Evolutionary conservation across 2,888 invertebrate genomes (phyloP).

Genomic region (Diogma glabrata): DNA sequence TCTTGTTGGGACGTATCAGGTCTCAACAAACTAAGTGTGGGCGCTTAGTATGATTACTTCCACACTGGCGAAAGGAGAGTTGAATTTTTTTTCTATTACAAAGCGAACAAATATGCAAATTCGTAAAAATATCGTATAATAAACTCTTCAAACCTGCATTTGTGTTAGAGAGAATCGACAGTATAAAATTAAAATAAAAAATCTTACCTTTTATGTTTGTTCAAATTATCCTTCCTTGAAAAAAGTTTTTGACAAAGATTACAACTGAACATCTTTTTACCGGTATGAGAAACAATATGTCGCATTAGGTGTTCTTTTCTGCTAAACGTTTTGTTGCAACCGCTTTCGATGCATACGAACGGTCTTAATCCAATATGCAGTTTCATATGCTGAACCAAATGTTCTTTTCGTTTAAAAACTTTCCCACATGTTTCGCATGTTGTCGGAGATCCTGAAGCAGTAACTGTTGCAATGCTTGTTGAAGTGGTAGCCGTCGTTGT

Average conservation of each 20-base stretch:
- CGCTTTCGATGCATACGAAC: slow-evolving; percentile 45
- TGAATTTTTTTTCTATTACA: too few relatives aligned
- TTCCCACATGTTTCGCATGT: slow-evolving; percentile 48
- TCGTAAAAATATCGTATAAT: too few relatives aligned
- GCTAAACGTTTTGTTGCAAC: slow-evolving; percentile 53
- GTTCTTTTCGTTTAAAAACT: slow-evolving; percentile 55
- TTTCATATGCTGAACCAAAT: slow-evolving; percentile 54
- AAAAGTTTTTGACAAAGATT: slow-evolving; percentile 47
- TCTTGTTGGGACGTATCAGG: too few relatives aligned
- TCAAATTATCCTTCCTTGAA: slow-evolving; percentile 36
- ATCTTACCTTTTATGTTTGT: slow-evolving; percentile 33
- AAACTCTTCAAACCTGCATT: too few relatives aligned
- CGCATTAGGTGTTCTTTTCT: slow-evolving; percentile 56
- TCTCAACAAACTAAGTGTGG: too few relatives aligned
- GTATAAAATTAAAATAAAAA: not conserved
- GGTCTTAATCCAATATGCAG: slow-evolving; percentile 54
- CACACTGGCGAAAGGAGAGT: too few relatives aligned
- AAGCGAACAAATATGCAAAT: too few relatives aligned
- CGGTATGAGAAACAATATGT: slow-evolving; percentile 54
- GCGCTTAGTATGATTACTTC: too few relatives aligned
- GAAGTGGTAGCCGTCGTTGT: slow-evolving; percentile 1
- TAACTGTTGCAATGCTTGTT: not conserved
- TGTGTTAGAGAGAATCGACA: too few relatives aligned
- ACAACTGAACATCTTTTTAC: slow-evolving; percentile 53
- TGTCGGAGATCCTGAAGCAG: slow-evolving; percentile 1